These are phyloP conservation scores for Notoglanidium macrostoma DNA, from an alignment of 2,797 vertebrate species.

Conservation along the genomic window DNA sequence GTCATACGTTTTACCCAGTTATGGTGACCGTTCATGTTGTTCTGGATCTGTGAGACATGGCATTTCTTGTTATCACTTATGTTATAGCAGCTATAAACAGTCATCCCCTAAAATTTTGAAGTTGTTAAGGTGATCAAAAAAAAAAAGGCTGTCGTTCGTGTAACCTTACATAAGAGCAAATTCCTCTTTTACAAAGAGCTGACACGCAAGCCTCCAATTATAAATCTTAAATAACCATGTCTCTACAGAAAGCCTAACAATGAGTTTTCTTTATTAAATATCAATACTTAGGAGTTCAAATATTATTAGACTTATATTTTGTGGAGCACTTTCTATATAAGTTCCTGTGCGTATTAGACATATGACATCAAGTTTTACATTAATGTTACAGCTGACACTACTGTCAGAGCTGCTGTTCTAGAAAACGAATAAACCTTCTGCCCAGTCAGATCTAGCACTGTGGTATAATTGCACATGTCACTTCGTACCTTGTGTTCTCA, in stretches of 20 bases:
- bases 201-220: background rate
- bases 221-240: background rate
- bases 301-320: background rate
- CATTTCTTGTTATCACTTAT: background rate
- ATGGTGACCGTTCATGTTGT: background rate
- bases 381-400: background rate
- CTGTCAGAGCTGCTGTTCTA: background rate
- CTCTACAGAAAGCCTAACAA: background rate
- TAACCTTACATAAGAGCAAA: background rate
- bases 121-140: background rate
- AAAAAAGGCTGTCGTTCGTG: background rate
- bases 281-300: background rate
- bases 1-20: background rate
- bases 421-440: background rate
- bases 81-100: background rate
- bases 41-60: background rate
- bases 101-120: background rate
- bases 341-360: background rate
- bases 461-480: background rate
- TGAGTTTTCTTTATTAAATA: background rate
- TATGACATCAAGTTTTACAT: background rate
- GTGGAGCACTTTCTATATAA: background rate
- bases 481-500: background rate
- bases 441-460: background rate
- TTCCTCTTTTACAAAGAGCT: background rate